Percentiles rank a stretch among this genome's conserved stretches.
Evolutionary conservation across 2,888 invertebrate species (phyloP).

Genomic region (Ophion ventricosus): DNA sequence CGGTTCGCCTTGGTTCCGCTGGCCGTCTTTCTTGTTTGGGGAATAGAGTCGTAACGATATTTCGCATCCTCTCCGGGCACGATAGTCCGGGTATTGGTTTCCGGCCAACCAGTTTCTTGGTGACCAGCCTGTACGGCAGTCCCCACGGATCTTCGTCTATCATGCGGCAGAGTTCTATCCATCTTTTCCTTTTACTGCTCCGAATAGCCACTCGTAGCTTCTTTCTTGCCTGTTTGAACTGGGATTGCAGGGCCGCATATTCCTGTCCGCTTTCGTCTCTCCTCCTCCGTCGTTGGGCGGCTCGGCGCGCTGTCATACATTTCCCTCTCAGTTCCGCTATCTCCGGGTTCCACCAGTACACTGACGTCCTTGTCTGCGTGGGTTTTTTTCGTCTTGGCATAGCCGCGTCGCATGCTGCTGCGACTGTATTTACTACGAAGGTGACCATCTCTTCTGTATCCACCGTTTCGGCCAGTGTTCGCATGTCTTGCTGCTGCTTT

Average conservation of each 20-base stretch:
- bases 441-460: no score
- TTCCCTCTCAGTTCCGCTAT: background rate
- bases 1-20: no score
- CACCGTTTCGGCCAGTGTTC: no score
- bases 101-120: conserved; percentile 40
- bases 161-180: conserved; percentile 53
- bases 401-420: conserved; percentile 15
- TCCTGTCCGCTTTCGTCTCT: no score
- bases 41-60: conserved; percentile 61
- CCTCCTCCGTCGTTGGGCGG: no score
- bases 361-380: background rate
- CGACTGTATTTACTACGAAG: no score
- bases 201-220: conserved; percentile 23
- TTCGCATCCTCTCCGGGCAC: conserved; percentile 56
- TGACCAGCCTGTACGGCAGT: conserved; percentile 60
- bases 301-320: no score
- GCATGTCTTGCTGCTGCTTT: no score
- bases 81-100: conserved; percentile 50
- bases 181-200: conserved; percentile 39
- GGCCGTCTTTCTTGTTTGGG: conserved; percentile 24
- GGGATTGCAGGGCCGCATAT: no score
- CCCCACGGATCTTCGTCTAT: conserved; percentile 63
- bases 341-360: conserved; percentile 26
- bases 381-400: conserved; percentile 18
- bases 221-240: no score